Percentiles rank a stretch among this genome's conserved stretches.
These are phyloP conservation scores for Engystomops pustulosus DNA, from an alignment of 2,113 vertebrate genomes.

Conservation along the genomic window DNA sequence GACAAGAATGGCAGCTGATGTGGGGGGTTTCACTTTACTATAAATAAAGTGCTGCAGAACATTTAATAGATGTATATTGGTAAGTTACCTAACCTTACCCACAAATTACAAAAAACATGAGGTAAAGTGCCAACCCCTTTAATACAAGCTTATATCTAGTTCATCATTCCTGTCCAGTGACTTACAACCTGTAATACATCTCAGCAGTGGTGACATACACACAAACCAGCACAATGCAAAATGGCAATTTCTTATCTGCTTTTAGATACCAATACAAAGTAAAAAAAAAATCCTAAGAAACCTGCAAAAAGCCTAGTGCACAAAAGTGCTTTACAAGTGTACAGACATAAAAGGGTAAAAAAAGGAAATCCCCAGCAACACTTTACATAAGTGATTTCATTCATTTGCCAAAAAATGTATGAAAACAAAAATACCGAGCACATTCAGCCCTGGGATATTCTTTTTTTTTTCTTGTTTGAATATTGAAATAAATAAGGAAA, in stretches of 20 bases:
- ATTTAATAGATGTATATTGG: too few species aligned
- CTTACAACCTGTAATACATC: background rate
- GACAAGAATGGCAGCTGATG: too few species aligned
- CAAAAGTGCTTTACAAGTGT: slow-evolving; percentile 1
- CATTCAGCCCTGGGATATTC: background rate
- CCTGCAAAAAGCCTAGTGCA: background rate
- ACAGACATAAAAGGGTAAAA: slow-evolving; percentile 10
- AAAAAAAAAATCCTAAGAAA: background rate
- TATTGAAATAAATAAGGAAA: slow-evolving; percentile 49
- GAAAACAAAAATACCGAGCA: slow-evolving; percentile 43
- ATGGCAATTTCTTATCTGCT: background rate
- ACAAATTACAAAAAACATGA: too few species aligned
- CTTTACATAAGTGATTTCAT: slow-evolving; percentile 40
- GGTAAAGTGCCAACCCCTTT: too few species aligned
- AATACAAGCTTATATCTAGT: slow-evolving; percentile 14
- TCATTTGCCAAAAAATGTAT: slow-evolving; percentile 17
- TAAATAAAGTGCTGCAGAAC: too few species aligned
- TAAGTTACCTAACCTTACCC: too few species aligned
- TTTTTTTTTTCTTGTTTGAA: slow-evolving; percentile 30
- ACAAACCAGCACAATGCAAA: background rate
- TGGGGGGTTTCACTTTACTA: too few species aligned
- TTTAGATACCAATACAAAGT: slow-evolving; percentile 24
- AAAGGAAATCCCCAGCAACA: slow-evolving; percentile 13
- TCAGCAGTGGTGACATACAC: background rate
- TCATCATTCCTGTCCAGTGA: background rate